Evolutionary conservation across 1,140 invertebrate species (phyloP).

Genomic region (Chelonus insularis): DNA sequence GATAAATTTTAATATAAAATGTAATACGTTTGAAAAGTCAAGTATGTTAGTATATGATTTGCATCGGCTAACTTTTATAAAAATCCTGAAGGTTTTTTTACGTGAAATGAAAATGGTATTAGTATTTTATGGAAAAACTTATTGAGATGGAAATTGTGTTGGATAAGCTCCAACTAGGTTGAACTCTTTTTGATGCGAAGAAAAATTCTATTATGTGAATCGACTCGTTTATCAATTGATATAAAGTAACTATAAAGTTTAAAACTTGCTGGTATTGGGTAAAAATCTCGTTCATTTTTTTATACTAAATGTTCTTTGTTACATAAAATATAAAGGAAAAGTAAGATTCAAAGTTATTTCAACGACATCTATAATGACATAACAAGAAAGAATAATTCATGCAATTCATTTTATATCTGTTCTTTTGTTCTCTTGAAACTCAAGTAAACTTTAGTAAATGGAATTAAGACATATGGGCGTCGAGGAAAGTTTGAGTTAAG

Average conservation of each 20-base stretch:
- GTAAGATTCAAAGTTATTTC: not conserved
- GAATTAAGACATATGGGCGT: not conserved
- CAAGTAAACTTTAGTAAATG: not conserved
- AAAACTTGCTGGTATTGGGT: not conserved
- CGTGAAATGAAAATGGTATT: not conserved
- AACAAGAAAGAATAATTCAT: not conserved
- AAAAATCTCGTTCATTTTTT: not conserved
- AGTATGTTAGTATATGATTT: too few species aligned
- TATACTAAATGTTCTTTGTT: not conserved
- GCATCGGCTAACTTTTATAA: too few species aligned
- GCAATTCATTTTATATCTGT: not conserved
- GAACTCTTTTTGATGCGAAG: not conserved
- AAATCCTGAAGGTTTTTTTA: not conserved
- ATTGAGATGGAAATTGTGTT: not conserved
- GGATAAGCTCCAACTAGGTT: not conserved
- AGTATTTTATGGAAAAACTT: constrained; percentile 1
- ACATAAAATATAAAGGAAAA: not conserved
- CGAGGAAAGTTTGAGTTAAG: not conserved
- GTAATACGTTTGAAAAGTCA: too few species aligned
- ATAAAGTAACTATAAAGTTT: constrained; percentile 3
- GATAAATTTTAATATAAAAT: too few species aligned
- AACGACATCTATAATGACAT: not conserved
- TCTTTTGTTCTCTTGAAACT: not conserved
- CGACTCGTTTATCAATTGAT: constrained; percentile 2
- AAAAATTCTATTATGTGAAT: constrained; percentile 1